Evolutionary conservation across 2,888 invertebrate species (phyloP).

Genomic region (Abrostola tripartita): DNA sequence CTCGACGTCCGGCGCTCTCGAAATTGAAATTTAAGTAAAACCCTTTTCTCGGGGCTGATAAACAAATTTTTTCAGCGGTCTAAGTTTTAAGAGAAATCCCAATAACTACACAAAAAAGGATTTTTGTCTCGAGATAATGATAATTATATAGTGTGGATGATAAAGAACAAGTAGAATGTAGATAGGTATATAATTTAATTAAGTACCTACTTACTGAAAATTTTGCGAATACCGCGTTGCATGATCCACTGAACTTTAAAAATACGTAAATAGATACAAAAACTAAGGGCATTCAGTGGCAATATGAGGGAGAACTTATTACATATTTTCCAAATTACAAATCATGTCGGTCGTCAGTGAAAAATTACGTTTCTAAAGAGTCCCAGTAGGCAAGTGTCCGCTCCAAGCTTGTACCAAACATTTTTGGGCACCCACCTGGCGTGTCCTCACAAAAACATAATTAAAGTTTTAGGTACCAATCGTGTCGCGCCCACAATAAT

Average conservation of each 20-base stretch:
- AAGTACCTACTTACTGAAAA: too few species aligned
- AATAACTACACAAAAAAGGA: too few species aligned
- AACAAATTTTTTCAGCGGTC: slow-evolving; percentile 59
- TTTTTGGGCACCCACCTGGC: slow-evolving; percentile 46
- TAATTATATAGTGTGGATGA: not conserved
- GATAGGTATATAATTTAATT: too few species aligned
- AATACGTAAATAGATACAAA: too few species aligned
- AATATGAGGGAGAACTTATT: too few species aligned
- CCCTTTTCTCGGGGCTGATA: slow-evolving; percentile 66
- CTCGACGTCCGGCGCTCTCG: slow-evolving; percentile 64
- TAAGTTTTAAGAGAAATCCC: slow-evolving; percentile 31
- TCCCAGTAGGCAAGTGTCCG: not conserved
- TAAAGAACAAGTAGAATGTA: not conserved
- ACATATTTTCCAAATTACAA: too few species aligned
- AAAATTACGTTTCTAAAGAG: not conserved
- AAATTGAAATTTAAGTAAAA: slow-evolving; percentile 77
- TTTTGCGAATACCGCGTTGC: too few species aligned
- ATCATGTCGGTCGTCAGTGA: too few species aligned
- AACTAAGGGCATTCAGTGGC: too few species aligned
- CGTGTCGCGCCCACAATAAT: slow-evolving; percentile 62
- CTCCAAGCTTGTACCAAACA: slow-evolving; percentile 2
- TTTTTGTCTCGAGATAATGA: not conserved
- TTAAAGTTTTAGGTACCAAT: slow-evolving; percentile 68
- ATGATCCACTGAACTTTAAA: too few species aligned
- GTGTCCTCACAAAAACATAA: slow-evolving; percentile 72